These are phyloP conservation scores for Schizothorax lantsangensis DNA, from an alignment of 2,797 vertebrate genomes.

Conservation along the genomic window DNA sequence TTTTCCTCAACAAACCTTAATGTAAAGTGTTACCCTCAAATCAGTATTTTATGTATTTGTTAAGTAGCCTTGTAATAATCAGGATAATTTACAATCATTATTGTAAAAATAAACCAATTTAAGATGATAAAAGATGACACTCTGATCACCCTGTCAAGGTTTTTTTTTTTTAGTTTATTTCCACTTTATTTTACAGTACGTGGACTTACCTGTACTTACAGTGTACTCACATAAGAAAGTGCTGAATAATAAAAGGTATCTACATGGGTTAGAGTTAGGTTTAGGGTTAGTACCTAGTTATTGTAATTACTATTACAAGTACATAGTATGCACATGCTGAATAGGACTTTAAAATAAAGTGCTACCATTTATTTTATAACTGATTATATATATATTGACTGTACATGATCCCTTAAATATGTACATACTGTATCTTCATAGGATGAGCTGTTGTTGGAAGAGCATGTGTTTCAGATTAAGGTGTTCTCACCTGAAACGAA, in stretches of 20 bases:
- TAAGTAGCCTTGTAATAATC: background rate
- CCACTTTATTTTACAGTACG: too few relatives aligned
- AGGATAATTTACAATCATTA: too few relatives aligned
- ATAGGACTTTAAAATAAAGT: background rate
- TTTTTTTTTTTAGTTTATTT: too few relatives aligned
- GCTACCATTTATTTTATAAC: background rate
- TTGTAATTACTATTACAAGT: too few relatives aligned
- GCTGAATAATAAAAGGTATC: too few relatives aligned
- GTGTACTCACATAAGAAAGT: background rate
- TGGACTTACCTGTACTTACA: background rate
- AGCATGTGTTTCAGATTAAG: conserved; percentile 33
- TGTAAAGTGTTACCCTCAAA: background rate
- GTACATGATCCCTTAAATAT: background rate
- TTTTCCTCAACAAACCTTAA: too few relatives aligned
- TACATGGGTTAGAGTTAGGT: too few relatives aligned
- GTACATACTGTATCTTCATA: background rate
- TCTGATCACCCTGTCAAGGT: background rate
- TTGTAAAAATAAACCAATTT: background rate
- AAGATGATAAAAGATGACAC: background rate
- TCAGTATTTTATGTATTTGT: background rate
- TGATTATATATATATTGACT: background rate
- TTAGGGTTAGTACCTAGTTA: too few relatives aligned
- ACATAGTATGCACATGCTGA: background rate
- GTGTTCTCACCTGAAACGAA: background rate
- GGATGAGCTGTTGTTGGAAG: background rate